Evolutionary conservation across 2,113 vertebrate species (phyloP).

Genomic region (Camelus bactrianus): DNA sequence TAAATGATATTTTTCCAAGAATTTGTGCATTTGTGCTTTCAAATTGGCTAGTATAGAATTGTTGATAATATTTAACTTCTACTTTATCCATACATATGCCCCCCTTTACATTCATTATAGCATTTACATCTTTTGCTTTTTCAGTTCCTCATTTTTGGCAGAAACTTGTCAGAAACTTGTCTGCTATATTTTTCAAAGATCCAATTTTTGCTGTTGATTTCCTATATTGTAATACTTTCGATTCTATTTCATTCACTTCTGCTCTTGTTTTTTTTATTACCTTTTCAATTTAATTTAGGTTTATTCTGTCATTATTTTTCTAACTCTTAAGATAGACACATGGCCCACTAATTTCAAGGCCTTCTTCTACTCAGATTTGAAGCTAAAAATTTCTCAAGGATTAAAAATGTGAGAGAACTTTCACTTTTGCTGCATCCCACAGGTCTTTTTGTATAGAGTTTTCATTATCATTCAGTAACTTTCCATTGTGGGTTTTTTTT

Average conservation of each 20-base stretch:
- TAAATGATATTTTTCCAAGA: neutral
- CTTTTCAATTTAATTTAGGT: neutral
- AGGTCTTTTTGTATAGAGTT: neutral
- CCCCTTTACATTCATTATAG: neutral
- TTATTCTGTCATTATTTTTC: conserved; percentile 16
- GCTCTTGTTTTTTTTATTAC: neutral
- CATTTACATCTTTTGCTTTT: neutral
- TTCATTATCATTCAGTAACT: conserved; percentile 63
- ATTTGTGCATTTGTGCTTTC: neutral
- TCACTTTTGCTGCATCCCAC: conserved; percentile 31
- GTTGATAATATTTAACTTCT: neutral
- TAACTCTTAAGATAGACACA: conserved; percentile 33
- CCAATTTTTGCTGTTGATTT: neutral
- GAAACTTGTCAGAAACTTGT: neutral
- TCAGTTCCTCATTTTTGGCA: neutral
- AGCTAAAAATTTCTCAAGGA: conserved; percentile 36
- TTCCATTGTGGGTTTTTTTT: conserved; percentile 72
- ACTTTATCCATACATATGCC: neutral
- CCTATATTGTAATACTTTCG: neutral
- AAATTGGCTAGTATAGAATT: neutral
- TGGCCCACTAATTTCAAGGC: neutral
- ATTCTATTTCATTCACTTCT: conserved; percentile 8
- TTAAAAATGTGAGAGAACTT: conserved; percentile 43
- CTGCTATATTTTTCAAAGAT: neutral
- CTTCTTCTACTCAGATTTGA: conserved; percentile 25